These are phyloP conservation scores for Pelodytes ibericus DNA, from an alignment of 2,797 vertebrate species.

Conservation along the genomic window DNA sequence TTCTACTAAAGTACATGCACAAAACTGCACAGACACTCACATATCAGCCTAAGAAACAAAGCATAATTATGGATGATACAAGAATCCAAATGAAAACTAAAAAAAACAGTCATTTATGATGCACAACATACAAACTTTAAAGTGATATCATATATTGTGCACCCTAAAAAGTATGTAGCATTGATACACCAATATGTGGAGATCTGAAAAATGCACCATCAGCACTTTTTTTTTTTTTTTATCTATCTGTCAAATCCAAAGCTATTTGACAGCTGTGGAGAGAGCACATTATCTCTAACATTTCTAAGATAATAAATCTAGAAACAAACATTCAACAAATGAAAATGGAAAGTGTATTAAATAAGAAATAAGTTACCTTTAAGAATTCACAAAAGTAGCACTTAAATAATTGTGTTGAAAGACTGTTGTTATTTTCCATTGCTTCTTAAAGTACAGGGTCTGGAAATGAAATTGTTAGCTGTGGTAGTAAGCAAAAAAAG, in stretches of 20 bases:
- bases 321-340: constrained; percentile 69
- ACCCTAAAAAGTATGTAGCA: too few species aligned
- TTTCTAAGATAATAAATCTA: constrained; percentile 52
- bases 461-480: constrained; percentile 97
- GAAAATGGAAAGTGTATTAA: constrained; percentile 73
- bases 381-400: constrained; percentile 98
- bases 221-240: constrained; percentile 70
- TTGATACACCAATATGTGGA: constrained; percentile 58
- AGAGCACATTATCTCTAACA: too few species aligned
- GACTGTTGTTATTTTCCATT: constrained; percentile 93
- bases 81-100: too few species aligned
- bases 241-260: constrained; percentile 69
- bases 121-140: too few species aligned
- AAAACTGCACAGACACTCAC: too few species aligned
- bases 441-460: constrained; percentile 93
- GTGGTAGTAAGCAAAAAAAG: constrained; percentile 89
- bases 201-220: constrained; percentile 73
- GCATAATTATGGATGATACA: too few species aligned
- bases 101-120: too few species aligned
- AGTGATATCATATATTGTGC: not conserved
- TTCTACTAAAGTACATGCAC: not conserved
- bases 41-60: too few species aligned
- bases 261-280: constrained; percentile 71
- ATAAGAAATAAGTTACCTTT: constrained; percentile 97
- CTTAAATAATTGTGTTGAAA: constrained; percentile 89